A percentile compares a stretch with the other conserved stretches of the same genome.
These are phyloP conservation scores for Poecilia latipinna DNA, from an alignment of 2,113 vertebrate genomes.

Conservation along the genomic window DNA sequence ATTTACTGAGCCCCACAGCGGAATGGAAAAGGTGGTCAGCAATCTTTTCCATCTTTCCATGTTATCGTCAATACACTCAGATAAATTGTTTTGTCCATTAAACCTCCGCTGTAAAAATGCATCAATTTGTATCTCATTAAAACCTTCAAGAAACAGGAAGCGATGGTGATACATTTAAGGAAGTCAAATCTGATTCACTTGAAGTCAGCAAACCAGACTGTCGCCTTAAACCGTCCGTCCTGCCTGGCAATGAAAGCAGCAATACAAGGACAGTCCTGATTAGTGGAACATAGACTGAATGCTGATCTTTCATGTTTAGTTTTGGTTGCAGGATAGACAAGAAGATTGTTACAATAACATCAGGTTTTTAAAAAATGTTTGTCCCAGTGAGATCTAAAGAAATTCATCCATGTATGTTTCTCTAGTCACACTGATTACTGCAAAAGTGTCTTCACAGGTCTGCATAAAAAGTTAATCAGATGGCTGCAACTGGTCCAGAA, in stretches of 20 bases:
- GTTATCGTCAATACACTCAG: not conserved
- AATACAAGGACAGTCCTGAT: not conserved
- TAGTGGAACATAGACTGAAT: too few species aligned
- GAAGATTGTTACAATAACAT: too few species aligned
- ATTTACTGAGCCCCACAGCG: conserved; percentile 40
- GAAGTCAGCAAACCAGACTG: not conserved
- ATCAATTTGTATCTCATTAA: not conserved
- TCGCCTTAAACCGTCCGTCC: not conserved
- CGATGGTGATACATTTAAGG: not conserved
- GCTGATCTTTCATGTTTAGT: too few species aligned
- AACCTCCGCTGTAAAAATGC: not conserved
- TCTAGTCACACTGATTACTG: too few species aligned
- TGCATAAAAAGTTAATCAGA: too few species aligned
- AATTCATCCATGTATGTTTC: too few species aligned
- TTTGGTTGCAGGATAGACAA: too few species aligned
- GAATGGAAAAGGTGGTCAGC: conserved; percentile 11
- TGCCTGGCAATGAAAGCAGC: not conserved
- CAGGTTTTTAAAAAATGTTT: too few species aligned
- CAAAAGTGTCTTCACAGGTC: too few species aligned
- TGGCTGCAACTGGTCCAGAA: too few species aligned
- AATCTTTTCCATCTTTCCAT: not conserved
- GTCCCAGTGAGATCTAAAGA: too few species aligned
- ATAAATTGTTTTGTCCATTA: not conserved
- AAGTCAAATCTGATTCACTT: not conserved
- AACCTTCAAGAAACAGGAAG: conserved; percentile 2